Percentiles rank a stretch among this genome's conserved stretches.
Evolutionary conservation across 2,797 vertebrate species (phyloP).

Genomic region (Argentina silus): DNA sequence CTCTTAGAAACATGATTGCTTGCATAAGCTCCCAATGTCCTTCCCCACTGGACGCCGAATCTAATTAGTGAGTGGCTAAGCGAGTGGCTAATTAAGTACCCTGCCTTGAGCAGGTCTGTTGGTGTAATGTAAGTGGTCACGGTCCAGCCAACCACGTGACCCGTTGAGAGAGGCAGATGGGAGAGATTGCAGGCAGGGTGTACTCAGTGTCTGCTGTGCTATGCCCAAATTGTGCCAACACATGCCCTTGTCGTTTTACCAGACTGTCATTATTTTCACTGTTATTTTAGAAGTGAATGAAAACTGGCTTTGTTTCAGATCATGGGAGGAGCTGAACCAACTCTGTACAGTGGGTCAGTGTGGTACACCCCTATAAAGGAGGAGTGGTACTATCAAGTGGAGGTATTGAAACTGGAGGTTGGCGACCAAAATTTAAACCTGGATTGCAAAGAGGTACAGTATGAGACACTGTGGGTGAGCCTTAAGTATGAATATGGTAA

Average conservation of each 20-base stretch:
- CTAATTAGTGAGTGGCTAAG: conserved; percentile 67
- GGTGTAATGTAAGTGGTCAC: conserved; percentile 43
- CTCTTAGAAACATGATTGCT: conserved; percentile 48
- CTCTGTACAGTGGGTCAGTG: conserved; percentile 85
- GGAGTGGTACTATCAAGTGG: conserved; percentile 98
- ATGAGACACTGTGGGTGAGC: conserved; percentile 26
- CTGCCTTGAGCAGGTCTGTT: conserved; percentile 67
- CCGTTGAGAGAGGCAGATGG: conserved; percentile 66
- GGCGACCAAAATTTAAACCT: conserved; percentile 88
- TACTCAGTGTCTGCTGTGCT: not conserved
- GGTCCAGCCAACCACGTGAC: conserved; percentile 47
- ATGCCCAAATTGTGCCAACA: conserved; percentile 18
- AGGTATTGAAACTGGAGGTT: conserved; percentile 94
- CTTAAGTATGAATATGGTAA: too few species aligned
- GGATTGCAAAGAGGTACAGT: conserved; percentile 91
- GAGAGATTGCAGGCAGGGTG: conserved; percentile 41
- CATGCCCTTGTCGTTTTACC: conserved; percentile 7
- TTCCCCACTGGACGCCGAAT: conserved; percentile 39
- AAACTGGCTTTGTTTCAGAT: conserved; percentile 73
- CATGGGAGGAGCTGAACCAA: conserved; percentile 90
- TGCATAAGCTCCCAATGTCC: conserved; percentile 30
- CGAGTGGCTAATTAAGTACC: conserved; percentile 65
- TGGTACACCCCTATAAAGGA: conserved; percentile 95
- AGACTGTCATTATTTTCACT: conserved; percentile 16
- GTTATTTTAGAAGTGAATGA: conserved; percentile 6